A percentile compares a stretch with the other conserved stretches of the same genome.
phyloP scores from a whole-genome alignment of 2,113 vertebrate genomes.

The Nycticryphes semicollaris region DNA sequence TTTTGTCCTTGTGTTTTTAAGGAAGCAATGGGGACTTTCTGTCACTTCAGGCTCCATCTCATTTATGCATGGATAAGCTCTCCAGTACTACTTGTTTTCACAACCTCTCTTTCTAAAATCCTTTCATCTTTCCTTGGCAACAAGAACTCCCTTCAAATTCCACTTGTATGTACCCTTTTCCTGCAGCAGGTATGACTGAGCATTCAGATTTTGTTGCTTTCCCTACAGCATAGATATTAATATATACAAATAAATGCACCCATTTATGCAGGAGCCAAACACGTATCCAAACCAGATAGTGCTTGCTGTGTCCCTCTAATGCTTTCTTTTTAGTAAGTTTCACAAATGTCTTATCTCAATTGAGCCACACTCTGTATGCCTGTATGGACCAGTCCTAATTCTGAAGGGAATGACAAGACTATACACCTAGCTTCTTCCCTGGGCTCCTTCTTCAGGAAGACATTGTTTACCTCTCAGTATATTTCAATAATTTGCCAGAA shows the following conservation, averaged over 20 bases:
- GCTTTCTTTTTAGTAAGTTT: background rate
- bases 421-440: background rate
- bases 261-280: background rate
- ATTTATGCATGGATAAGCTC: conserved; percentile 35
- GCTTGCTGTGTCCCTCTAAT: background rate
- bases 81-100: conserved; percentile 32
- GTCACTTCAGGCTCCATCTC: conserved; percentile 8
- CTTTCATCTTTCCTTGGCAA: conserved; percentile 32
- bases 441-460: background rate
- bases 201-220: background rate
- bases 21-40: background rate
- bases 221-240: background rate
- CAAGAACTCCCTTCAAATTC: background rate
- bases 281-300: background rate
- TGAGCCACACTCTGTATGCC: background rate
- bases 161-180: background rate
- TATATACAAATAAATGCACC: background rate
- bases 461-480: background rate
- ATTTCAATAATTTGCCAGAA: background rate
- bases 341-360: background rate
- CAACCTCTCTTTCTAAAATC: conserved; percentile 10
- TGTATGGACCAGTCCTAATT: background rate
- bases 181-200: background rate
- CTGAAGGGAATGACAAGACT: background rate
- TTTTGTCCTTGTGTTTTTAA: background rate